Conservation (phyloP, 2,888 invertebrate genomes). For the Pimpla rufipes region DNA sequence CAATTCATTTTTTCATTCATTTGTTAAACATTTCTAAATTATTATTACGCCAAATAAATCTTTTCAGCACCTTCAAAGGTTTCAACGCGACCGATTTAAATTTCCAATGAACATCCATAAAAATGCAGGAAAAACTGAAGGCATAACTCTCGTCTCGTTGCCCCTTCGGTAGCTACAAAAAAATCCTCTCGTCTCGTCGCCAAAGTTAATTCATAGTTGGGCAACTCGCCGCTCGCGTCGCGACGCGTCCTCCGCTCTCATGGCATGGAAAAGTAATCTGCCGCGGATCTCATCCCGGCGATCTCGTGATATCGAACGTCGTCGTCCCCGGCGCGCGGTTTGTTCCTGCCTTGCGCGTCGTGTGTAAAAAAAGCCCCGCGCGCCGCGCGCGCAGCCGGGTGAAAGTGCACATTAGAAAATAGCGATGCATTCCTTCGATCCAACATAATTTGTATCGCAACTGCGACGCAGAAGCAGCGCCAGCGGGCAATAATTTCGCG, state of each 20-base stretch:
- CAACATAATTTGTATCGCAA: conserved; percentile 71
- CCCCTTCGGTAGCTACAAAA: no score
- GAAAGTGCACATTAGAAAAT: conserved; percentile 74
- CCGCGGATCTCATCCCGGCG: conserved; percentile 60
- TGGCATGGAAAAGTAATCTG: conserved; percentile 62
- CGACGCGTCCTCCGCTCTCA: conserved; percentile 23
- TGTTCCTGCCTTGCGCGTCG: not conserved
- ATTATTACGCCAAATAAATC: no score
- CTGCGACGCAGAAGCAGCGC: conserved; percentile 56
- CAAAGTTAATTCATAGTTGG: not conserved
- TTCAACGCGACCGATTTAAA: no score
- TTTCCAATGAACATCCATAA: no score
- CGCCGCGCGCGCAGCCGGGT: conserved; percentile 53
- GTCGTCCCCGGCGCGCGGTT: not conserved
- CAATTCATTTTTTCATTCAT: no score
- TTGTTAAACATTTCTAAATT: no score
- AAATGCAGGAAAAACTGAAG: no score
- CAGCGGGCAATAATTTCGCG: conserved; percentile 45
- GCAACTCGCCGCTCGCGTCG: not conserved
- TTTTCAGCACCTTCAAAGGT: no score
- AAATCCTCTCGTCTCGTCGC: no score
- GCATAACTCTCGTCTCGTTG: no score
- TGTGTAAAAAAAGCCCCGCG: no score
- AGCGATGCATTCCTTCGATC: conserved; percentile 70
- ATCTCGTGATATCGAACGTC: conserved; percentile 67